These are phyloP conservation scores for Cnemophilus loriae DNA, from an alignment of 2,113 vertebrate genomes.

Conservation along the genomic window DNA sequence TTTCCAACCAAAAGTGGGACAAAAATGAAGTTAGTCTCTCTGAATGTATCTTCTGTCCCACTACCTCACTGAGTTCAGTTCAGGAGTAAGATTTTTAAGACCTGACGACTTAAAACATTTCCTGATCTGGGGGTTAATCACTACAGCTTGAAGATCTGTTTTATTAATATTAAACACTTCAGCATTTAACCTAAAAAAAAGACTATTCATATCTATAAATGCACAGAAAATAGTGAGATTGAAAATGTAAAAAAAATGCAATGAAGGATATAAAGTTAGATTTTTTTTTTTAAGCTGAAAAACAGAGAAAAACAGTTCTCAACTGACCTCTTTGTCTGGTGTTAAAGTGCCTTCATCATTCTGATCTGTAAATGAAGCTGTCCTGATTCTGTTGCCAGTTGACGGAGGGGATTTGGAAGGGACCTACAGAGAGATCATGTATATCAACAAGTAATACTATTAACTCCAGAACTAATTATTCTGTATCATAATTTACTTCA, in stretches of 20 bases:
- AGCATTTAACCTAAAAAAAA: not conserved
- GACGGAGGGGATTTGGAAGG: conserved; percentile 27
- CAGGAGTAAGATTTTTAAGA: not conserved
- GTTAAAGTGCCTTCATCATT: conserved; percentile 72
- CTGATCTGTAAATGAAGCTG: conserved; percentile 70
- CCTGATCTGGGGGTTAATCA: not conserved
- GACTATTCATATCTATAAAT: not conserved
- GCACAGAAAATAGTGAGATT: not conserved
- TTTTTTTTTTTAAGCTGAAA: not conserved
- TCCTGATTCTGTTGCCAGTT: conserved; percentile 46
- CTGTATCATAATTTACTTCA: not conserved
- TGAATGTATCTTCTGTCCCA: not conserved
- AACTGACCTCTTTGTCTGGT: conserved; percentile 86
- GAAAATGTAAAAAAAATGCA: not conserved
- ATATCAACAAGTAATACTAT: not conserved
- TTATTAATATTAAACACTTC: not conserved
- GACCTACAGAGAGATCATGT: conserved; percentile 47
- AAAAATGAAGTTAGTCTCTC: not conserved
- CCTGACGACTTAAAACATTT: not conserved
- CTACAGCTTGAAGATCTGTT: not conserved
- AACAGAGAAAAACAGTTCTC: not conserved
- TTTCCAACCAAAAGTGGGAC: not conserved
- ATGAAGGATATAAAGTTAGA: not conserved
- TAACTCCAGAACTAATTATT: not conserved
- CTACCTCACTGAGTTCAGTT: not conserved